Conservation (phyloP, 2,113 vertebrate species). For the Tetrax tetrax region DNA sequence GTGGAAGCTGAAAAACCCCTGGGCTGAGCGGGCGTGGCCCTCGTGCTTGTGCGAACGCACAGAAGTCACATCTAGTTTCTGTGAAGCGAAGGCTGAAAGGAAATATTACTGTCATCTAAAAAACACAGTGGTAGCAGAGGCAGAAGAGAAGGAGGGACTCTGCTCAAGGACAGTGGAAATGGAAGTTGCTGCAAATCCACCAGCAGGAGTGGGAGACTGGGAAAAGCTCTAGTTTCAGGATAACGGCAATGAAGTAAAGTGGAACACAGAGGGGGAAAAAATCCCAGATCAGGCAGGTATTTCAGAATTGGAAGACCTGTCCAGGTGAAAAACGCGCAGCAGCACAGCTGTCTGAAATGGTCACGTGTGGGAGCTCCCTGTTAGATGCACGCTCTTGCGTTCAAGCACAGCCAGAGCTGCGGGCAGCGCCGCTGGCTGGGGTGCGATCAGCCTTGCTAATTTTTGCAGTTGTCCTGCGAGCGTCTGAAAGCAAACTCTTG, state of each 20-base stretch:
- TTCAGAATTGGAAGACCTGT: neutral
- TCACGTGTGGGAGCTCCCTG: neutral
- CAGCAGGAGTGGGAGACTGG: neutral
- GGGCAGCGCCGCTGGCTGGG: rapidly evolving
- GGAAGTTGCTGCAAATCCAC: neutral
- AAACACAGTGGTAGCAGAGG: neutral
- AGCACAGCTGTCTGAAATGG: rapidly evolving
- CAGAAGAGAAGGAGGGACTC: neutral
- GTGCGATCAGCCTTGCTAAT: neutral
- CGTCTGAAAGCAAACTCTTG: rapidly evolving
- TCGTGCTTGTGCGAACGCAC: neutral
- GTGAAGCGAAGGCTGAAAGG: neutral
- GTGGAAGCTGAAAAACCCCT: neutral
- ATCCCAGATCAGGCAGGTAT: neutral
- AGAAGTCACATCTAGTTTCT: neutral
- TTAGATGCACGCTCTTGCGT: rapidly evolving
- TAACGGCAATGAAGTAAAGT: neutral
- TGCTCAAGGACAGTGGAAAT: neutral
- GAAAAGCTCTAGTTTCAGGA: neutral
- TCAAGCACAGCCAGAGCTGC: neutral
- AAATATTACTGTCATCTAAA: neutral
- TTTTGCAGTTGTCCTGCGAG: neutral
- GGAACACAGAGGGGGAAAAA: neutral
- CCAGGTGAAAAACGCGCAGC: neutral
- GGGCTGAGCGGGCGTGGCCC: neutral